Base-by-base conservation (phyloP, 2,797 vertebrate species). In the Coregonus sp. region DNA sequence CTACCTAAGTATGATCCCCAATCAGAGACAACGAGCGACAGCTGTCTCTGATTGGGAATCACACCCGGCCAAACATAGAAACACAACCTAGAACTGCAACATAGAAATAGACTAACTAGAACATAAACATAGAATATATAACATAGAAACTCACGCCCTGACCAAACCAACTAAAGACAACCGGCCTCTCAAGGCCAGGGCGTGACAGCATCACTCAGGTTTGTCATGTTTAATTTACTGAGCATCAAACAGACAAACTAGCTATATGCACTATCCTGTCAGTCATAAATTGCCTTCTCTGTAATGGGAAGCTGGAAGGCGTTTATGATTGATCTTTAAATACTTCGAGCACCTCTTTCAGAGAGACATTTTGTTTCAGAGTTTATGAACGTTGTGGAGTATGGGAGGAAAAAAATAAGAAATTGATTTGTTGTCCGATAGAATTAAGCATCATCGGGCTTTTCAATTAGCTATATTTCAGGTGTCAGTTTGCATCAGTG, bases 381-480 rank as follows among this genome's bases (percentile, higher is more conserved):
- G 75, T 75, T 89, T 87, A 90, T 86, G 83, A 89, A 85, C 81
- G 78, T 73, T 79, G 61, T 73, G 79, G 59, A 56, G 54, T 83
- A 78, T 75, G 65, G 40, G 70, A 33, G 51, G 73, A 33, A 4
- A 65, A 18, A 71, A n/a, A 72, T 25, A 25, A 2, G 65, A 59
- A 29, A 33, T 90, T 0, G 80, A 89, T 88, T 89, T 88, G 85
- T 86, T 89, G 90, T 93, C 90, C 85, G 75, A 80, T 80, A 29
- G 81, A 79, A 90, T 92, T 89, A 90, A 86, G 78, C 70, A 86
- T 82, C 74, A 59, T 73, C 82, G 77, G 77, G 88, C 75, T 76
- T 85, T 89, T 88, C 82, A 89, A 90, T 94, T 91, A 93, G 85
- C 80, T 88, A 66, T 76, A 83, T 93, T 94, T 90, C 89, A 92